Evolutionary conservation across 2,888 invertebrate genomes (phyloP).

Genomic region (Melanotus villosus): DNA sequence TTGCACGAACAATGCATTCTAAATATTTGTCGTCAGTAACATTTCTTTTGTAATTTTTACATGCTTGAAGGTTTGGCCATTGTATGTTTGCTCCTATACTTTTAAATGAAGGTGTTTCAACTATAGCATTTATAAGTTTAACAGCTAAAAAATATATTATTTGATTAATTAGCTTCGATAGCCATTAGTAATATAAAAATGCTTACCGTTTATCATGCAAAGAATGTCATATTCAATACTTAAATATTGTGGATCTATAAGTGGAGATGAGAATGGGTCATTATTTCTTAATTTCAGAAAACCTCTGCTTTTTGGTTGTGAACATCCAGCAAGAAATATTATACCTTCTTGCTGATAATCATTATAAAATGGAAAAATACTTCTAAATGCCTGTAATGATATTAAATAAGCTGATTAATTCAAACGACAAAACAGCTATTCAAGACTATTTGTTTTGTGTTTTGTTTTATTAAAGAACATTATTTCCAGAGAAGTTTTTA

Average conservation of each 20-base stretch:
- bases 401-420: too few species aligned
- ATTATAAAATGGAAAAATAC: constrained; percentile 77
- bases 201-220: constrained; percentile 75
- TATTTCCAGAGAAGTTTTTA: too few species aligned
- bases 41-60: constrained; percentile 64
- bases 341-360: constrained; percentile 78
- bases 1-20: constrained; percentile 76
- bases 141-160: constrained; percentile 69
- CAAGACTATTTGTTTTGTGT: too few species aligned
- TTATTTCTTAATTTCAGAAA: constrained; percentile 72
- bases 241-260: constrained; percentile 84
- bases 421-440: too few species aligned
- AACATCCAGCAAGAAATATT: constrained; percentile 76
- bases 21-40: constrained; percentile 71
- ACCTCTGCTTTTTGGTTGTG: constrained; percentile 82
- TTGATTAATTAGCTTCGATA: constrained; percentile 68
- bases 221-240: constrained; percentile 73
- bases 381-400: constrained; percentile 78
- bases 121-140: constrained; percentile 69
- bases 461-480: too few species aligned
- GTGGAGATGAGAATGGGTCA: constrained; percentile 74
- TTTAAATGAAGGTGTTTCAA: constrained; percentile 68
- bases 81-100: constrained; percentile 76
- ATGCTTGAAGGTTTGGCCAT: constrained; percentile 76
- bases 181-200: background rate